Evolutionary conservation across 2,888 invertebrate species (phyloP), one percentile per base, ranked within the genome.

Genomic region (Euzetes globulus): DNA sequence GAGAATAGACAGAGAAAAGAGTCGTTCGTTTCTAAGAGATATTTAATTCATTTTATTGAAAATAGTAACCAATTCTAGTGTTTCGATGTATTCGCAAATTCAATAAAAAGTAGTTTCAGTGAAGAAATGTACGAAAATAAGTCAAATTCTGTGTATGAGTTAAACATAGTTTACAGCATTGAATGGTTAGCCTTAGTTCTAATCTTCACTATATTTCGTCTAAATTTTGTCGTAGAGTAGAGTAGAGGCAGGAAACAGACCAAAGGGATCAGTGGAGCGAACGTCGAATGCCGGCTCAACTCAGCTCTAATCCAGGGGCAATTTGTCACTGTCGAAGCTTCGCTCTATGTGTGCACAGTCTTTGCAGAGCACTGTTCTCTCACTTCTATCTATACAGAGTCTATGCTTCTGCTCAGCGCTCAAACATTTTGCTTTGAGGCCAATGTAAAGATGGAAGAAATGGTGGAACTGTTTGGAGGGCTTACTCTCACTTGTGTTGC

Each of bases 311-410:
- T 76, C 76, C 76, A 33, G 41, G 60, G 74, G 75, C 75, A 75
- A 75, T 75, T 75, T 75, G 75, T 75, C 75, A 75, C 55, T 75
- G 75, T 75, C 75, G 75, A 29, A 37, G 37, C 58, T 17, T 25
- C 22, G 15, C 70, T 41, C 41, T 47, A 27, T 47, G 70, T 27
- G 37, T 25, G 19, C 70, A 25, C 70, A n/a, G 22, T 13, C n/a
- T n/a, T 6, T n/a, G 22, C 52, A 41, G 41, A 41, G 13, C 41
- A 41, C 41, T 41, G 41, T 41, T 41, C 41, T 41, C 41, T 41
- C 41, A 41, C 41, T 41, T 19, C n/a, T 33, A 19, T 7, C 63
- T 65, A 65, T 65, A 37, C 63, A 19, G 15, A 19, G 19, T n/a
- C 68, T 25, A 4, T 70, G 45, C 47, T 70, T 47, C 47, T 47